Evolutionary conservation across 2,888 invertebrate species (phyloP).

Genomic region (Agriopis marginaria): DNA sequence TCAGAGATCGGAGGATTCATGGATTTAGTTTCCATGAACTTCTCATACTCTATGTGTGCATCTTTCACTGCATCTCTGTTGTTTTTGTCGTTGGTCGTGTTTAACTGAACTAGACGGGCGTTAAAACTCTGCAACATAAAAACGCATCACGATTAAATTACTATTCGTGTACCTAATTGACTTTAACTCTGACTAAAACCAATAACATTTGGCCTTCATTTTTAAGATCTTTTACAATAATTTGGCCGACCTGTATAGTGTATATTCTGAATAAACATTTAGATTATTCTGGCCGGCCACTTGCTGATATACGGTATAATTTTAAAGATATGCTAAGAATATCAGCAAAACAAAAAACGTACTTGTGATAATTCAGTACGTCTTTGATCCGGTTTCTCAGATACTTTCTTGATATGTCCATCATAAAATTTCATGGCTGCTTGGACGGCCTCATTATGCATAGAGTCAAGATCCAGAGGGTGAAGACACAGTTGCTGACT

Average conservation of each 20-base stretch:
- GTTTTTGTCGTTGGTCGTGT: conserved; percentile 22
- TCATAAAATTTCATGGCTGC: conserved; percentile 16
- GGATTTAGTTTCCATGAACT: conserved; percentile 22
- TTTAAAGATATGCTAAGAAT: neutral
- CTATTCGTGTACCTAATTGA: neutral
- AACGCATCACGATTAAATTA: neutral
- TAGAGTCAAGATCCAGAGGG: conserved; percentile 14
- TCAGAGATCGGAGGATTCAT: conserved; percentile 25
- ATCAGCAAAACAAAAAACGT: neutral
- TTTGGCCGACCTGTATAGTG: neutral
- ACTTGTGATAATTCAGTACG: conserved; percentile 18
- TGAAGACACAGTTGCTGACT: conserved; percentile 18
- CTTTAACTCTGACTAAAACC: neutral
- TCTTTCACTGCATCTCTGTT: conserved; percentile 22
- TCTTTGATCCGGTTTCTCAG: conserved; percentile 20
- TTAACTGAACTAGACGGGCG: conserved; percentile 9
- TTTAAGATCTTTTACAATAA: neutral
- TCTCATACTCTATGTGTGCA: conserved; percentile 14
- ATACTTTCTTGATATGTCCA: conserved; percentile 15
- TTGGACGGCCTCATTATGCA: conserved; percentile 11
- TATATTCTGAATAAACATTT: neutral
- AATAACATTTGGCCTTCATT: neutral
- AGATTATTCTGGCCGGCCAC: neutral
- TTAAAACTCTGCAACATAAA: conserved; percentile 11
- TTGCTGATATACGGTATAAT: neutral